Evolutionary conservation across 2,888 invertebrate species (phyloP).

Genomic region (Stenodema calcarata): DNA sequence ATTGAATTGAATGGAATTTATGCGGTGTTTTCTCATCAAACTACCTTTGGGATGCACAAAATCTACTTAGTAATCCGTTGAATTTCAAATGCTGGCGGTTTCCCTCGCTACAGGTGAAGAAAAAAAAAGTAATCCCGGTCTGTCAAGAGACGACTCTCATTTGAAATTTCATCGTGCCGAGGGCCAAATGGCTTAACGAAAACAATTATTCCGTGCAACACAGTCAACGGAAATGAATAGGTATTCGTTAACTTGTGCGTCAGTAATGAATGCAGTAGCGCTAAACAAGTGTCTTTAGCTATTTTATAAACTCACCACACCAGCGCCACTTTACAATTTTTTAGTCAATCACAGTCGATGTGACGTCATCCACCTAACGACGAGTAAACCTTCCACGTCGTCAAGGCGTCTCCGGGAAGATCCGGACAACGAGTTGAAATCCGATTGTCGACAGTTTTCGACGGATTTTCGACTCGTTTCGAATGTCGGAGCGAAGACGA

Average conservation of each 20-base stretch:
- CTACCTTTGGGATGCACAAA: too few relatives aligned
- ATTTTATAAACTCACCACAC: constrained; percentile 41
- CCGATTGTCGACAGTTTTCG: neutral
- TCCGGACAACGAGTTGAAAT: neutral
- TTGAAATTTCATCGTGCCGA: neutral
- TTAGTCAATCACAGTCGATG: constrained; percentile 41
- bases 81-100: neutral
- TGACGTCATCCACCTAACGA: constrained; percentile 50
- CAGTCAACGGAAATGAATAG: constrained; percentile 33
- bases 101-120: neutral
- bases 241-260: constrained; percentile 12
- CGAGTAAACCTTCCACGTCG: constrained; percentile 30
- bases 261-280: constrained; percentile 36
- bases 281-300: constrained; percentile 43
- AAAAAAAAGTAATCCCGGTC: constrained; percentile 19
- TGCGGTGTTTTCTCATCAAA: too few relatives aligned
- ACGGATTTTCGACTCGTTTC: neutral
- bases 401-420: neutral
- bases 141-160: neutral
- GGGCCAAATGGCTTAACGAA: neutral
- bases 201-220: neutral
- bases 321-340: constrained; percentile 46
- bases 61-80: too few relatives aligned
- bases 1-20: too few relatives aligned
- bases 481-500: neutral